These are phyloP conservation scores for Nasonia oneida DNA, from an alignment of 2,888 invertebrate genomes.

Conservation along the genomic window DNA sequence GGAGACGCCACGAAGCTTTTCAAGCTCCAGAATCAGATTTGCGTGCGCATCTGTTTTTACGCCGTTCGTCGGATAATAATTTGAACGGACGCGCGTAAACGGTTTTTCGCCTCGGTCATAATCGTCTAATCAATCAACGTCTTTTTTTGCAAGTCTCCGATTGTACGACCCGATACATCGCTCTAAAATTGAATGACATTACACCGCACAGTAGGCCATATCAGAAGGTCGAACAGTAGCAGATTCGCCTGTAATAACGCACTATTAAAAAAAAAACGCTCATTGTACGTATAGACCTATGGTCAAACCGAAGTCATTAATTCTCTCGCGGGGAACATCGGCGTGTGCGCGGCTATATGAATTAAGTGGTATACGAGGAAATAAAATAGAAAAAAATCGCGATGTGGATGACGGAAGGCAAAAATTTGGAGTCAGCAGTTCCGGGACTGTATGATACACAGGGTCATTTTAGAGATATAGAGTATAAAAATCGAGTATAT, in stretches of 20 bases:
- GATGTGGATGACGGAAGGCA: neutral
- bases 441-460: neutral
- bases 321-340: too few species aligned
- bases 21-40: too few species aligned
- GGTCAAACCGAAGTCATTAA: constrained; percentile 3
- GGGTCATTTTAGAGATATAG: too few species aligned
- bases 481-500: too few species aligned
- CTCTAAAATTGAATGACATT: neutral
- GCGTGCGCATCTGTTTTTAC: too few species aligned
- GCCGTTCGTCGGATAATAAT: neutral
- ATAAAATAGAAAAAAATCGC: neutral
- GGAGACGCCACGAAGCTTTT: too few species aligned
- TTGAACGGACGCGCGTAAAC: neutral
- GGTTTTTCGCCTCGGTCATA: neutral
- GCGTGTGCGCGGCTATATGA: neutral
- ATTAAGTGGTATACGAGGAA: neutral
- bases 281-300: neutral
- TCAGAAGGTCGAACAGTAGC: neutral
- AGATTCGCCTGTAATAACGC: neutral
- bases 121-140: neutral
- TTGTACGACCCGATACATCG: neutral
- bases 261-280: neutral
- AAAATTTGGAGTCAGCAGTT: neutral
- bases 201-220: neutral
- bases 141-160: neutral